These are phyloP conservation scores for Mythimna albipuncta DNA, from an alignment of 2,888 invertebrate genomes.

Conservation along the genomic window DNA sequence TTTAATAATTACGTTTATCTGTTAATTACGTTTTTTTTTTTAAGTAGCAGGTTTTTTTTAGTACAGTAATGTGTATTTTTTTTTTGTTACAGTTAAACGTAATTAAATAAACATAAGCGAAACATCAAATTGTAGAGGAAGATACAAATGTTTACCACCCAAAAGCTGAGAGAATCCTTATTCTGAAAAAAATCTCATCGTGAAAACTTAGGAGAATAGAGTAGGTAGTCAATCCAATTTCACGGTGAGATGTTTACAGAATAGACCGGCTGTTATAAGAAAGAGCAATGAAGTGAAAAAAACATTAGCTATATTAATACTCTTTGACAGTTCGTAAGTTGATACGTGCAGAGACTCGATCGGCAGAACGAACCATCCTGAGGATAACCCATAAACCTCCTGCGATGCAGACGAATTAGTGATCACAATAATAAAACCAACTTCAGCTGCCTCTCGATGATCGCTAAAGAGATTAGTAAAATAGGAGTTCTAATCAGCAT, in stretches of 20 bases:
- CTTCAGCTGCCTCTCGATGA: slow-evolving; percentile 3
- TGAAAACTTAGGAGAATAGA: too few relatives aligned
- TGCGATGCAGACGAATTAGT: slow-evolving; percentile 23
- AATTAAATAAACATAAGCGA: slow-evolving; percentile 28
- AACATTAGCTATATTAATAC: slow-evolving; percentile 22
- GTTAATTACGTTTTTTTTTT: neutral
- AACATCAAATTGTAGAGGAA: slow-evolving; percentile 34
- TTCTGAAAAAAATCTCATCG: too few relatives aligned
- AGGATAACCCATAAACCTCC: slow-evolving; percentile 22
- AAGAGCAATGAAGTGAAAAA: slow-evolving; percentile 22
- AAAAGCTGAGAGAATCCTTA: slow-evolving; percentile 38
- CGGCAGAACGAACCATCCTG: slow-evolving; percentile 11
- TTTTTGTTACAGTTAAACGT: slow-evolving; percentile 30
- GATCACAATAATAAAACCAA: neutral
- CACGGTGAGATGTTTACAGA: too few relatives aligned
- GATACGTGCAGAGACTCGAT: neutral
- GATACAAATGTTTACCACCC: slow-evolving; percentile 37
- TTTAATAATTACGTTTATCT: slow-evolving; percentile 39
- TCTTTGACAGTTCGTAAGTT: slow-evolving; percentile 10
- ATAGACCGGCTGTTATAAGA: slow-evolving; percentile 11
- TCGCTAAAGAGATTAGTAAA: neutral
- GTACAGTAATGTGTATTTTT: neutral
- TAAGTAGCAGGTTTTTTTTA: neutral
- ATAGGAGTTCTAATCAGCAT: slow-evolving; percentile 10
- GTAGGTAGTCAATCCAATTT: too few relatives aligned